A percentile compares a stretch with the other conserved stretches of the same genome.
Evolutionary conservation across 2,888 invertebrate genomes (phyloP).

Genomic region (Strigamia crassipes): DNA sequence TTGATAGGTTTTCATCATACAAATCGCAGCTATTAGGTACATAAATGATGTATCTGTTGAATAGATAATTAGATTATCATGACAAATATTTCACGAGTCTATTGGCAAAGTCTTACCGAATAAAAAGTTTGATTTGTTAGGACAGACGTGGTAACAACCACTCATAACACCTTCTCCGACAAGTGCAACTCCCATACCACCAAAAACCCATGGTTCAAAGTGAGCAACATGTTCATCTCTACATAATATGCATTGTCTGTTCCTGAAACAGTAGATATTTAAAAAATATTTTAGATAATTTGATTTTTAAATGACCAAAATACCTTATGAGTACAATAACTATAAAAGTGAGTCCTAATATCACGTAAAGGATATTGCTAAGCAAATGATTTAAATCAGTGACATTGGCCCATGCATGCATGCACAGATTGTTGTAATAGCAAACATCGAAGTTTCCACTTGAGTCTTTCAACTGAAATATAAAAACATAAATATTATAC

Average conservation of each 20-base stretch:
- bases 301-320: background rate
- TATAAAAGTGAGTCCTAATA: slow-evolving; percentile 78
- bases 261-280: background rate
- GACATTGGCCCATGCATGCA: slow-evolving; percentile 75
- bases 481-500: background rate
- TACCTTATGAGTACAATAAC: slow-evolving; percentile 68
- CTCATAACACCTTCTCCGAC: slow-evolving; percentile 86
- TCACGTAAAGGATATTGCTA: slow-evolving; percentile 80
- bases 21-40: slow-evolving; percentile 85
- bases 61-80: too few relatives aligned
- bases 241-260: background rate
- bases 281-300: too few relatives aligned
- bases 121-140: slow-evolving; percentile 86
- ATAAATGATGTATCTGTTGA: slow-evolving; percentile 84
- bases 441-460: slow-evolving; percentile 87
- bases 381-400: slow-evolving; percentile 86
- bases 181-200: slow-evolving; percentile 82
- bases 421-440: slow-evolving; percentile 87
- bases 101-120: slow-evolving; percentile 78
- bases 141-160: slow-evolving; percentile 87
- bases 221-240: background rate
- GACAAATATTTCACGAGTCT: too few relatives aligned
- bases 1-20: slow-evolving; percentile 86
- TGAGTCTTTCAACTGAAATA: slow-evolving; percentile 56
- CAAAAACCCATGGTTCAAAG: slow-evolving; percentile 65